A percentile compares a stretch with the other conserved stretches of the same genome.
Conservation (phyloP, 1,140 invertebrate species). For the Drosophila ohnishii region DNA sequence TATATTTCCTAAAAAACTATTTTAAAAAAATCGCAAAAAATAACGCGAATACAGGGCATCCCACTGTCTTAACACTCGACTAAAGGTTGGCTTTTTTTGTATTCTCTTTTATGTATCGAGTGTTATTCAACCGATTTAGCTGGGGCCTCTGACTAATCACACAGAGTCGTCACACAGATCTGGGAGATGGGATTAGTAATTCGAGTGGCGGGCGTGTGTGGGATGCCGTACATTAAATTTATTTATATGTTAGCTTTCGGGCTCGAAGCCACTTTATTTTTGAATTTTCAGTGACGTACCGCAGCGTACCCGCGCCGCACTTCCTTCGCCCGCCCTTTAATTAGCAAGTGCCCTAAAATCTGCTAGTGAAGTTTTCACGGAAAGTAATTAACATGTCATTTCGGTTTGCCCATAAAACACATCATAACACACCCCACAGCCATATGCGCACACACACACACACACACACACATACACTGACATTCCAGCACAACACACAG, state of each 20-base stretch:
- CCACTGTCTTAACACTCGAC: not conserved
- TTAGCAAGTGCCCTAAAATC: constrained; percentile 24
- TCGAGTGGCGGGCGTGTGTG: not conserved
- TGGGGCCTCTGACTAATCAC: constrained; percentile 18
- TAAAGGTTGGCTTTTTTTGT: not conserved
- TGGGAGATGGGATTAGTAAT: constrained; percentile 11
- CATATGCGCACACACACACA: constrained; percentile 4
- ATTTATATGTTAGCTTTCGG: constrained; percentile 14
- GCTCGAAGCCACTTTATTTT: constrained; percentile 7
- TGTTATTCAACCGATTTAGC: constrained; percentile 18
- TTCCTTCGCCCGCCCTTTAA: constrained; percentile 25
- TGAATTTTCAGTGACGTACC: constrained; percentile 9
- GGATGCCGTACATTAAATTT: constrained; percentile 7
- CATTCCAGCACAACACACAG: constrained; percentile 9
- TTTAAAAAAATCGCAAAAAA: no score
- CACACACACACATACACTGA: constrained; percentile 5
- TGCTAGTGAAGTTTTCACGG: constrained; percentile 41
- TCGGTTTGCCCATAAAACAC: constrained; percentile 46
- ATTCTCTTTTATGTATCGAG: constrained; percentile 12
- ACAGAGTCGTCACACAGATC: constrained; percentile 16
- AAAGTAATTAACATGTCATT: constrained; percentile 69
- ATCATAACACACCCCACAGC: constrained; percentile 6
- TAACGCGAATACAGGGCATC: not conserved
- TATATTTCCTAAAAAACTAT: not conserved
- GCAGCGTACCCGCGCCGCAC: not conserved